Evolutionary conservation across 2,797 vertebrate species (phyloP), one percentile per base, ranked within the genome.

Genomic region (Chaenodraco wilsoni): DNA sequence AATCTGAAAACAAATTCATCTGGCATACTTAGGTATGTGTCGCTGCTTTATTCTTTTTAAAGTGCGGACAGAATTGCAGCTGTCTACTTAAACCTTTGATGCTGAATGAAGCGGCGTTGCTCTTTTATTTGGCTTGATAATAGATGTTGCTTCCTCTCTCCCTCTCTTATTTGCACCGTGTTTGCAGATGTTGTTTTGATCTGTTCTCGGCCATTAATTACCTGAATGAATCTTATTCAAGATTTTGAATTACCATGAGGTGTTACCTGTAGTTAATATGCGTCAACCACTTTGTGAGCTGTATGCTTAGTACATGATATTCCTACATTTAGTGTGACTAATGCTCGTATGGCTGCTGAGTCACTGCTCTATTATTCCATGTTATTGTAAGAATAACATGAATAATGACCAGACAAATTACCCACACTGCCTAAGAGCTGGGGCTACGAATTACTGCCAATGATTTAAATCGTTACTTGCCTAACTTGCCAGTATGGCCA

Each of bases 41-140:
- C 7, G 19, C 23, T 15, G 27, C 41, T 48, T 72, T 60, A 16
- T 59, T 63, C 16, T 31, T 60, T 54, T 48, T 57, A 78, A 61
- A 43, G 23, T 66, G 16, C 50, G 68, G 41, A 21, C 46, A 51
- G 48, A 69, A 9, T 13, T 37, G 61, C 82, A 89, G 85, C 80
- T 87, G 82, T 79, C 43, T 63, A 17, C 63, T 82, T 67, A 66
- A 67, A 52, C 69, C 84, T 90, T 90, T 91, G 83, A 89, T 87
- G 84, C 71, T 84, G 46, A 81, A 73, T 66, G 65, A 79, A 74
- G 82, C 48, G 14, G 54, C 15, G 9, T 62, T 57, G 68, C 81
- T 9, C 72, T 87, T 84, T 89, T 71, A 84, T 85, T 77, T 46
- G 11, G 13, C 45, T 62, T 6, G 0, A 58, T 79, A 72, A 86